Evolutionary conservation across 2,113 vertebrate species (phyloP).

Genomic region (Rana temporaria): DNA sequence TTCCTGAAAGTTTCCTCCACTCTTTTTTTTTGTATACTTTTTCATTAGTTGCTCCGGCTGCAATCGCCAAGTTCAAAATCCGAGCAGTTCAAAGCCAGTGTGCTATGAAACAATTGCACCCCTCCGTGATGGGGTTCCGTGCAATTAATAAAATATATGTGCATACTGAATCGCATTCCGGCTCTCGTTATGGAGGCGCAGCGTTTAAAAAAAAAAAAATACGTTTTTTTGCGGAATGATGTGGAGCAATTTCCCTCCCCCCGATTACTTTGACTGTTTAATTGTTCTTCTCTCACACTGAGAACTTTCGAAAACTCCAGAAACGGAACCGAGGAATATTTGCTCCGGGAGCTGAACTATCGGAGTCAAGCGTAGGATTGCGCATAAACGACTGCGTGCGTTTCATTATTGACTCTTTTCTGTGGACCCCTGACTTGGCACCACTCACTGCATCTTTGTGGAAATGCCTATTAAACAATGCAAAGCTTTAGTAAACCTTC

Average conservation of each 20-base stretch:
- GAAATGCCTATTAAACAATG: slow-evolving; percentile 40
- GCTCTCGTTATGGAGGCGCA: slow-evolving; percentile 13
- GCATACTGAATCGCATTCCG: background rate
- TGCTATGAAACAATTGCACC: background rate
- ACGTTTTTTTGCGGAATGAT: background rate
- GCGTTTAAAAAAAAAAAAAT: background rate
- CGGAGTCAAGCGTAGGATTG: background rate
- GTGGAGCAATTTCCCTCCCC: slow-evolving; percentile 10
- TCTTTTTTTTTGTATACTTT: slow-evolving; percentile 16
- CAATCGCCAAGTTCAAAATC: slow-evolving; percentile 14
- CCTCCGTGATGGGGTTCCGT: slow-evolving; percentile 10
- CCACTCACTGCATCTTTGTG: slow-evolving; percentile 37
- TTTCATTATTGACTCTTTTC: slow-evolving; percentile 44
- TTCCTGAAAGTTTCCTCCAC: slow-evolving; percentile 21
- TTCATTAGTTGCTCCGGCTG: background rate
- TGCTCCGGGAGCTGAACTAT: slow-evolving; percentile 42
- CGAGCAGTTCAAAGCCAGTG: slow-evolving; percentile 12
- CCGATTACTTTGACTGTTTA: slow-evolving; percentile 13
- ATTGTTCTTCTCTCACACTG: slow-evolving; percentile 46
- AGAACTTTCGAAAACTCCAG: slow-evolving; percentile 20
- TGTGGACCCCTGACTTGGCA: slow-evolving; percentile 33
- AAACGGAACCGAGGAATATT: slow-evolving; percentile 13
- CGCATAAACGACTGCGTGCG: slow-evolving; percentile 38
- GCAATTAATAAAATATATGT: slow-evolving; percentile 37
- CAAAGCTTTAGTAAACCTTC: slow-evolving; percentile 34